Conservation (phyloP, 1,140 invertebrate species). For the Lordiphosa mommai region DNA sequence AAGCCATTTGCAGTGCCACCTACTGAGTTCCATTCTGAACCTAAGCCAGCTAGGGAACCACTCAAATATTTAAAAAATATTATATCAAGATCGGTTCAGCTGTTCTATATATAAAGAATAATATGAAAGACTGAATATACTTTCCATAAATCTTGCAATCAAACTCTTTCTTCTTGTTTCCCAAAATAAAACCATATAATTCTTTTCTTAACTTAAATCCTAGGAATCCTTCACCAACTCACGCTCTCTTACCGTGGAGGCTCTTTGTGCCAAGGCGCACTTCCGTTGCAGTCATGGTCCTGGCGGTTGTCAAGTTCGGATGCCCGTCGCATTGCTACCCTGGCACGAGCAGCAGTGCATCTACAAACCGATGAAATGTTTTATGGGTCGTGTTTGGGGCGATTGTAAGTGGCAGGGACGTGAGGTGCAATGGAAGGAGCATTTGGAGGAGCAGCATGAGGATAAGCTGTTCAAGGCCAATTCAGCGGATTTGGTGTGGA, state of each 20-base stretch:
- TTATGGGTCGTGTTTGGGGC: constrained; percentile 78
- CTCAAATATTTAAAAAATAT: too few species aligned
- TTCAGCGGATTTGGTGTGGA: constrained; percentile 58
- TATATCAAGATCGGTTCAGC: too few species aligned
- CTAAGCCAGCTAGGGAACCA: too few species aligned
- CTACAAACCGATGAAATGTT: constrained; percentile 76
- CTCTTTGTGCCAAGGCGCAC: constrained; percentile 70
- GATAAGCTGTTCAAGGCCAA: constrained; percentile 52
- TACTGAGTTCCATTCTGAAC: too few species aligned
- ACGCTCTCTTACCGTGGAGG: constrained; percentile 74
- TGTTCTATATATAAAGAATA: too few species aligned
- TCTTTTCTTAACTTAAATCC: too few species aligned
- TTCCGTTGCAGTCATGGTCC: constrained; percentile 67
- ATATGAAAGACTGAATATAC: too few species aligned
- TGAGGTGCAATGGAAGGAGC: constrained; percentile 75
- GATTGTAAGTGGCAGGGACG: constrained; percentile 71
- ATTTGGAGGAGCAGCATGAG: constrained; percentile 57
- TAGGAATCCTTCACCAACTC: constrained; percentile 68
- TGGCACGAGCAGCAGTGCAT: constrained; percentile 78
- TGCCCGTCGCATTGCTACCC: constrained; percentile 65
- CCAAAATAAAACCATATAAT: too few species aligned
- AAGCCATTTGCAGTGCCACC: too few species aligned
- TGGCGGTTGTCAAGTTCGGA: constrained; percentile 62
- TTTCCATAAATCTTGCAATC: too few species aligned
- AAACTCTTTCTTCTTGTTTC: too few species aligned